phyloP scores from a whole-genome alignment of 2,113 vertebrate species.

The Vulpes ferrilata region DNA sequence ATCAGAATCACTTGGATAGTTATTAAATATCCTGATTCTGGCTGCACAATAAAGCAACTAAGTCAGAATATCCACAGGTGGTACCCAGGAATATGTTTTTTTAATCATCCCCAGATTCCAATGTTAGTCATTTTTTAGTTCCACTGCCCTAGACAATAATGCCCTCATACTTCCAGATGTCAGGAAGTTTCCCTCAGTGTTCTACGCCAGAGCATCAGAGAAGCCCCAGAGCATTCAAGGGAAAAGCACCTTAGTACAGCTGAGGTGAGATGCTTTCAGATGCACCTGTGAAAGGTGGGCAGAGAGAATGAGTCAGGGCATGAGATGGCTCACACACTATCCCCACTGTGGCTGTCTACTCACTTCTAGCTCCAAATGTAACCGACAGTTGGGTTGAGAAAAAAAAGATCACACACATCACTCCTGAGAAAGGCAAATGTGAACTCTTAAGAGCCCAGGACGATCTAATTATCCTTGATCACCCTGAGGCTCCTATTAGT shows the following conservation, averaged over 20 bases:
- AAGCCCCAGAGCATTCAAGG: neutral
- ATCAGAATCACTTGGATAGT: neutral
- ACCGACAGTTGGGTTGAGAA: neutral
- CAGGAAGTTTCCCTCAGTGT: neutral
- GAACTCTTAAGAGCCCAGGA: neutral
- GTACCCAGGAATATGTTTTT: neutral
- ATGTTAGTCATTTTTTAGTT: neutral
- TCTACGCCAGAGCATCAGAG: neutral
- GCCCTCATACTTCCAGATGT: neutral
- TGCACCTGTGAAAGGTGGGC: neutral
- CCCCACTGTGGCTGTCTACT: neutral
- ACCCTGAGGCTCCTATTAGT: neutral
- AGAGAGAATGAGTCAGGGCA: neutral
- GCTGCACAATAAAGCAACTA: neutral
- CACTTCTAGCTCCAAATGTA: neutral
- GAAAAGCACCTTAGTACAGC: neutral
- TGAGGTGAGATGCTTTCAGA: neutral
- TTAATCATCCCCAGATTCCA: neutral
- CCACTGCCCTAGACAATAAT: neutral
- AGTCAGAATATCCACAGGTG: neutral
- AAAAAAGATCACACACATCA: neutral
- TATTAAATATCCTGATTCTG: neutral
- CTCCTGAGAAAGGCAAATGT: neutral
- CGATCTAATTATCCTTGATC: neutral
- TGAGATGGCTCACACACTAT: neutral